Percentiles rank a stretch among this genome's conserved stretches.
phyloP scores from a whole-genome alignment of 30 jellyfish, hydroid and myxozoan genomes.

The Catostylus mosaicus region DNA sequence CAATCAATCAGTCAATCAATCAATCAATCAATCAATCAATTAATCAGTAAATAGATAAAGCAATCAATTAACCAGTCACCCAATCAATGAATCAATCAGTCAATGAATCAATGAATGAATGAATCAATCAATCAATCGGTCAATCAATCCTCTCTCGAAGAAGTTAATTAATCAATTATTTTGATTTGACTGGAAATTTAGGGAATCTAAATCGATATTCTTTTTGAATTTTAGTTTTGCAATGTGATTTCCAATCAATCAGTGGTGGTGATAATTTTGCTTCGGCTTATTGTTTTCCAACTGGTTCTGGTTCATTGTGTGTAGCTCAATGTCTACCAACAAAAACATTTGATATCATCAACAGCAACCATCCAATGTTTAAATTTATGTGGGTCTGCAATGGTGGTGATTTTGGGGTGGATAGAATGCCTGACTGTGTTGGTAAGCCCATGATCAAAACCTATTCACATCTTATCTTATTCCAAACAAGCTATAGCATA shows the following conservation, averaged over 20 bases:
- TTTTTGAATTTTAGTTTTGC: constrained; percentile 1
- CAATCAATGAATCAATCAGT: neutral
- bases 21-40: neutral
- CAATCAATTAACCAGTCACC: neutral
- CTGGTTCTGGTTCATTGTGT: constrained; percentile 50
- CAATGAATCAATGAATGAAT: neutral
- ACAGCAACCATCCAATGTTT: constrained; percentile 21
- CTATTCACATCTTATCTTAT: neutral
- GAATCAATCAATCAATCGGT: neutral
- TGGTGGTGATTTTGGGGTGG: constrained; percentile 53
- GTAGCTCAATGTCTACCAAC: constrained; percentile 38
- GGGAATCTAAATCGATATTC: too few species aligned
- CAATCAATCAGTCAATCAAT: neutral
- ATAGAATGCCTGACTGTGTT: constrained; percentile 74
- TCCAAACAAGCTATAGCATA: too few species aligned
- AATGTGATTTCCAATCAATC: constrained; percentile 42
- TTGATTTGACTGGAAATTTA: neutral
- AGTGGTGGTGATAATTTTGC: constrained; percentile 60
- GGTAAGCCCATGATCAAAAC: constrained; percentile 30
- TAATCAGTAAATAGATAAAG: neutral
- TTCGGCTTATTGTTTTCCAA: neutral
- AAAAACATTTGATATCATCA: constrained; percentile 56
- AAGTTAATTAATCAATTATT: too few species aligned
- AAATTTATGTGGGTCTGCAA: constrained; percentile 49
- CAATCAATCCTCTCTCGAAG: neutral